phyloP scores from a whole-genome alignment of 2,888 invertebrate genomes.

The Clanis bilineata region DNA sequence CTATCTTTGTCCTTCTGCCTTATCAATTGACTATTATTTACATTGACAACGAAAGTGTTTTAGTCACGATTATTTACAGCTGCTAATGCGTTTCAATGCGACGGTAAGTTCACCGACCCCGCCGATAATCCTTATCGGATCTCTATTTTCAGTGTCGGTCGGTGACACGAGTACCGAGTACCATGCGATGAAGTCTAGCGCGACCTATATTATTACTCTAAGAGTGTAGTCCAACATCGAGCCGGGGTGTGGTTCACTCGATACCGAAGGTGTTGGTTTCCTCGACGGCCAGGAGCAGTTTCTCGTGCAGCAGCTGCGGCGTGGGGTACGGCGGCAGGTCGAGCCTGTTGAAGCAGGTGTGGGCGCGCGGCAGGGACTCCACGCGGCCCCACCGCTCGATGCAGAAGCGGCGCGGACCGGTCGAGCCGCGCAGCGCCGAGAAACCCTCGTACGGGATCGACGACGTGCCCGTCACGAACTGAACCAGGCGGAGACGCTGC shows the following conservation, averaged over 20 bases:
- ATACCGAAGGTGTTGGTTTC: slow-evolving; percentile 98
- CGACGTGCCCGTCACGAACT: slow-evolving; percentile 99
- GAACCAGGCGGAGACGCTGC: slow-evolving; percentile 93
- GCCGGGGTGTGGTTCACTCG: slow-evolving; percentile 82
- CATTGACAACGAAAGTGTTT: slow-evolving; percentile 29
- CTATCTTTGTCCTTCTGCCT: slow-evolving; percentile 61
- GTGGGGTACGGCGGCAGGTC: slow-evolving; percentile 98
- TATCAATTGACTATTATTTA: slow-evolving; percentile 56
- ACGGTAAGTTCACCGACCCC: slow-evolving; percentile 31
- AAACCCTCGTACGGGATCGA: slow-evolving; percentile 99
- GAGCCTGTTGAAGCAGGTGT: slow-evolving; percentile 98
- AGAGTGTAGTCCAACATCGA: not conserved
- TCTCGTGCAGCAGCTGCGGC: slow-evolving; percentile 94
- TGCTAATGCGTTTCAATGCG: slow-evolving; percentile 33
- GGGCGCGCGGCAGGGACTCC: slow-evolving; percentile 96
- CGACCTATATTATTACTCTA: slow-evolving; percentile 1
- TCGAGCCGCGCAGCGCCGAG: slow-evolving; percentile 95
- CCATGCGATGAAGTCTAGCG: slow-evolving; percentile 3
- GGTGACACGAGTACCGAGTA: slow-evolving; percentile 4
- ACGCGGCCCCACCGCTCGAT: slow-evolving; percentile 98
- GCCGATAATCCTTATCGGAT: slow-evolving; percentile 30
- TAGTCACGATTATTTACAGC: slow-evolving; percentile 51
- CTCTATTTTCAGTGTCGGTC: slow-evolving; percentile 24
- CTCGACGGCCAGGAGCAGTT: slow-evolving; percentile 95
- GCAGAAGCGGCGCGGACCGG: slow-evolving; percentile 97